These are phyloP conservation scores for Pseudorhombus dupliciocellatus DNA, from an alignment of 2,113 vertebrate species.

Conservation along the genomic window DNA sequence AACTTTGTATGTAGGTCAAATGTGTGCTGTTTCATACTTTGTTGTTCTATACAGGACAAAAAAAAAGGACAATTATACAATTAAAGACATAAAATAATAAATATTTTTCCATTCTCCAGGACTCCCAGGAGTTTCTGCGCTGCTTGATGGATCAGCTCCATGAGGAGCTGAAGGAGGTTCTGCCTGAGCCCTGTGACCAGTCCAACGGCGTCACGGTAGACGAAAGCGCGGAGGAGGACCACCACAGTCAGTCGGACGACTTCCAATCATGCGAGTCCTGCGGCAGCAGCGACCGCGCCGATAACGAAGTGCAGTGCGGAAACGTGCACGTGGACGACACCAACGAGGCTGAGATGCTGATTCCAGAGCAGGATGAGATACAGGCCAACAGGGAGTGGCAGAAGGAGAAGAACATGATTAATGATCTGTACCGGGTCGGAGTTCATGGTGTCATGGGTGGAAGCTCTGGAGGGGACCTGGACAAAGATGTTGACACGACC, in stretches of 20 bases:
- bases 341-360: conserved; percentile 91
- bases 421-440: conserved; percentile 85
- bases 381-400: conserved; percentile 87
- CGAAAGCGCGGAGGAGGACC: conserved; percentile 86
- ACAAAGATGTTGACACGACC: conserved; percentile 88
- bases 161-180: conserved; percentile 92
- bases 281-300: conserved; percentile 87
- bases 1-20: conserved; percentile 15
- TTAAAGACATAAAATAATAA: background rate
- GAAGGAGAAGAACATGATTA: conserved; percentile 89
- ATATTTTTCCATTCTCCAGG: conserved; percentile 72
- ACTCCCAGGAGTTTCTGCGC: conserved; percentile 97
- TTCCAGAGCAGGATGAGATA: conserved; percentile 88
- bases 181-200: conserved; percentile 86
- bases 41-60: background rate
- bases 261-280: conserved; percentile 94
- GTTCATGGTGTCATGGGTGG: conserved; percentile 79
- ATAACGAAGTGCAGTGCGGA: conserved; percentile 77
- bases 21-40: background rate
- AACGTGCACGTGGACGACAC: conserved; percentile 77
- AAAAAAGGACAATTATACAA: too few relatives aligned
- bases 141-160: conserved; percentile 99
- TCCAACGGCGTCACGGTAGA: conserved; percentile 76
- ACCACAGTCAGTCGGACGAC: conserved; percentile 87
- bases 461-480: conserved; percentile 77